Evolutionary conservation across 1,140 invertebrate genomes (phyloP).

Genomic region (Leucophenga varia): DNA sequence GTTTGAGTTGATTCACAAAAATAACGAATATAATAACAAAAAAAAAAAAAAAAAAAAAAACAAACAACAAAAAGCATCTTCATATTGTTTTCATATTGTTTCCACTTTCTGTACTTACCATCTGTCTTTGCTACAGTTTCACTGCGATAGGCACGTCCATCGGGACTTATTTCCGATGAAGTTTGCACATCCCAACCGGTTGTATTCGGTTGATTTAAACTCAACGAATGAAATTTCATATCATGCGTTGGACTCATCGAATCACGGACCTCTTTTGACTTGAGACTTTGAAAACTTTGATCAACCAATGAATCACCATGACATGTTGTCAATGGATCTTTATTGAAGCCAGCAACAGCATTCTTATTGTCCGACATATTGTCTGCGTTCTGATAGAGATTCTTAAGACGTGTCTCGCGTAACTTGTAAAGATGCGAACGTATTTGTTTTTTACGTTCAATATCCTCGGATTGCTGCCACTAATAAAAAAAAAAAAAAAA

Average conservation of each 20-base stretch:
- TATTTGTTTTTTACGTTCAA: constrained; percentile 81
- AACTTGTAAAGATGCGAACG: constrained; percentile 79
- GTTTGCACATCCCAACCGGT: constrained; percentile 58
- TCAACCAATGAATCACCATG: constrained; percentile 70
- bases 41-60: too few species aligned
- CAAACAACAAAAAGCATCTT: too few species aligned
- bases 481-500: constrained; percentile 53
- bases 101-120: too few species aligned
- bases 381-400: constrained; percentile 63
- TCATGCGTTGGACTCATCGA: constrained; percentile 70
- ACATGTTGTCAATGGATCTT: constrained; percentile 57
- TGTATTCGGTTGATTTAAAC: constrained; percentile 39
- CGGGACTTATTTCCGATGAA: constrained; percentile 55
- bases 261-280: constrained; percentile 74
- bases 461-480: constrained; percentile 85
- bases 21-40: too few species aligned
- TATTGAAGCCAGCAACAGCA: constrained; percentile 34
- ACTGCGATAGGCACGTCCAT: constrained; percentile 56
- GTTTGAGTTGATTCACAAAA: too few species aligned
- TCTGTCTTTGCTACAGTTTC: constrained; percentile 50
- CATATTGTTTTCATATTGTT: too few species aligned
- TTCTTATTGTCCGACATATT: constrained; percentile 49
- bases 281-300: constrained; percentile 73
- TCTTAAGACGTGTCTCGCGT: constrained; percentile 72
- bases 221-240: constrained; percentile 50